These are phyloP conservation scores for Chydorus sphaericus DNA, from an alignment of 2,888 invertebrate genomes.

Conservation along the genomic window DNA sequence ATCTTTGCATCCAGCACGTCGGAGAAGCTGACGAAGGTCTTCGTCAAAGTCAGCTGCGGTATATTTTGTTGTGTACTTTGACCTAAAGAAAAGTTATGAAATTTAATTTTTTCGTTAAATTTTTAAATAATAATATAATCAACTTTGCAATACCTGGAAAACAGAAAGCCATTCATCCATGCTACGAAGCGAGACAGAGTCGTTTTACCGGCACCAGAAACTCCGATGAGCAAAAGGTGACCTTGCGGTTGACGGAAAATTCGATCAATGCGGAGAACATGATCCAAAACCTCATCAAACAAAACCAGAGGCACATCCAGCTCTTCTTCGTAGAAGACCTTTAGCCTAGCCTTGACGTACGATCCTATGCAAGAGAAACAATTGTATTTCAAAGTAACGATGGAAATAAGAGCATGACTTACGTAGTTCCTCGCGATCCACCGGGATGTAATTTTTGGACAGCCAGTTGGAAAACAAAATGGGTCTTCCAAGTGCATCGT, in stretches of 20 bases:
- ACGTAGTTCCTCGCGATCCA: slow-evolving; percentile 81
- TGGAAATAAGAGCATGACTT: slow-evolving; percentile 95
- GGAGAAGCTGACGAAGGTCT: slow-evolving; percentile 75
- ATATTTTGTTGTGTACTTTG: slow-evolving; percentile 94
- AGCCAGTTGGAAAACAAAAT: slow-evolving; percentile 99
- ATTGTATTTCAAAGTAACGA: slow-evolving; percentile 39
- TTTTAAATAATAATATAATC: not conserved
- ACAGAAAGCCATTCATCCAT: slow-evolving; percentile 99
- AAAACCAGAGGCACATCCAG: slow-evolving; percentile 93
- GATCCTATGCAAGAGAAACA: not conserved
- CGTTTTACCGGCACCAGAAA: slow-evolving; percentile 97
- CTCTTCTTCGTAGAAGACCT: slow-evolving; percentile 98
- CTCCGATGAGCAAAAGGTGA: slow-evolving; percentile 91
- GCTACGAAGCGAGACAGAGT: slow-evolving; percentile 97
- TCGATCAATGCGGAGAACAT: slow-evolving; percentile 93
- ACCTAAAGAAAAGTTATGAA: slow-evolving; percentile 24
- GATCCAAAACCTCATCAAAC: slow-evolving; percentile 98
- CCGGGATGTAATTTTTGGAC: slow-evolving; percentile 94
- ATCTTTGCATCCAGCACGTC: slow-evolving; percentile 79
- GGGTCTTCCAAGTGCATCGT: slow-evolving; percentile 76
- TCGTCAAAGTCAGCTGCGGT: slow-evolving; percentile 98
- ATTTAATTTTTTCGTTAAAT: not conserved
- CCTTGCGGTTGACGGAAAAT: slow-evolving; percentile 99
- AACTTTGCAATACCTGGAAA: slow-evolving; percentile 80
- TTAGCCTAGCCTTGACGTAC: slow-evolving; percentile 13